These are phyloP conservation scores for Madoqua kirkii DNA, from an alignment of 2,113 vertebrate species.

Conservation along the genomic window DNA sequence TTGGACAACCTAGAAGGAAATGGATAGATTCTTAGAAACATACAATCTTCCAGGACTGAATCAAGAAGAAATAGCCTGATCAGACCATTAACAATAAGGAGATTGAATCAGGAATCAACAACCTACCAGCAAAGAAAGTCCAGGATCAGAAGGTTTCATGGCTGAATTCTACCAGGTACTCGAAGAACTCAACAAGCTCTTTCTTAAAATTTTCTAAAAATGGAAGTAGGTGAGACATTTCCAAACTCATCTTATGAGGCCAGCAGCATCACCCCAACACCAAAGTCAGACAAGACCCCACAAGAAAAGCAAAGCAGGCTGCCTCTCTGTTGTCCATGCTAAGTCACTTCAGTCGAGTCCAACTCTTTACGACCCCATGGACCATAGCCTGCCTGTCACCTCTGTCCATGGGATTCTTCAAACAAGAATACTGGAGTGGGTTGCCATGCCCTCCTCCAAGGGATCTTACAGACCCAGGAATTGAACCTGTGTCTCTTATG, in stretches of 20 bases:
- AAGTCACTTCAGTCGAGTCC: background rate
- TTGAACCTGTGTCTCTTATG: background rate
- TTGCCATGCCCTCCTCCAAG: background rate
- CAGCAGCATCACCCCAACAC: background rate
- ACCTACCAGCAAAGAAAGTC: background rate
- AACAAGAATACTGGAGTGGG: background rate
- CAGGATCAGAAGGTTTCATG: background rate
- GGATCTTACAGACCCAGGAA: background rate
- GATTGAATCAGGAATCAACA: background rate
- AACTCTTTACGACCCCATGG: background rate
- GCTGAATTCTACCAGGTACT: background rate
- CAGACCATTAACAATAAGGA: background rate
- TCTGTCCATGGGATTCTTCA: background rate
- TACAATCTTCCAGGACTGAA: background rate
- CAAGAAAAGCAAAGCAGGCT: background rate
- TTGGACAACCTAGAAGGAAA: background rate
- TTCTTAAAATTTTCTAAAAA: background rate
- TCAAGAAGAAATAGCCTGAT: background rate
- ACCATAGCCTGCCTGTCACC: background rate
- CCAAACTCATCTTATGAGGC: background rate
- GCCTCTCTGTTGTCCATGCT: background rate
- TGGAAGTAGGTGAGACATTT: background rate
- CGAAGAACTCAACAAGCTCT: background rate
- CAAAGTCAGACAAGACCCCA: background rate
- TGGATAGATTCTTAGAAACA: background rate